Base-by-base conservation (phyloP, 1,140 invertebrate species). In the Amyelois transitella region DNA sequence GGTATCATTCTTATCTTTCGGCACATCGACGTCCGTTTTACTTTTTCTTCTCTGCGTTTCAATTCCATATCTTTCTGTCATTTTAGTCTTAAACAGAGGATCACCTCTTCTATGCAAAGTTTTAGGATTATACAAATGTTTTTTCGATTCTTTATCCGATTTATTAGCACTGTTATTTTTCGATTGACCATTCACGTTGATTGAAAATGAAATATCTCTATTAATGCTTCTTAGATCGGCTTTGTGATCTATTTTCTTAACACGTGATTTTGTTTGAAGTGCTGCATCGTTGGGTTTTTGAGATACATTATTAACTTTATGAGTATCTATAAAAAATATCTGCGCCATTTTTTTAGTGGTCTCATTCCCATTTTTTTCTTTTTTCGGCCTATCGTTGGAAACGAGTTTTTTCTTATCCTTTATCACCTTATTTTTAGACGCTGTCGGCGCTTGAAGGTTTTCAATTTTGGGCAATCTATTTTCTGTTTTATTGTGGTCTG, bases 251-350 rank as follows among this genome's bases (percentile, higher is more conserved):
- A 38, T 14, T 38, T 38, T 38, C 32, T 38, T 38, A 38, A 14
- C n/a, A 14, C 32, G 32, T 1, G 32, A 14, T 2, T 38, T 38
- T 38, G 7, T 12, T 38, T n/a, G n/a, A n/a, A 14, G 1, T 14
- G 32, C 10, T 32, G 12, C 4, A 14, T 4, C 1, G 1, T 38
- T 1, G 2, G 17, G n/a, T 14, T 0, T 38, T 38, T 38, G 32
- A 14, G 32, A 14, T 38, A 14, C 32, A 14, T 38, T 38, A 38
- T 3, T 18, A 10, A 51, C 47, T 6, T 56, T 57, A 12, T 51
- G 19, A 6, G 18, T 55, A 24, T 53, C 24, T n/a, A 45, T 20
- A 48, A 51, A 57, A 8, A 53, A 45, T 28, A 57, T 38, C 12
- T 38, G 12, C 1, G 32, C 12, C 32, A 14, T 14, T 38, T 38